Evolutionary conservation across 2,113 vertebrate genomes (phyloP), one percentile per base, ranked within the genome.

Genomic region (Girardinichthys multiradiatus): DNA sequence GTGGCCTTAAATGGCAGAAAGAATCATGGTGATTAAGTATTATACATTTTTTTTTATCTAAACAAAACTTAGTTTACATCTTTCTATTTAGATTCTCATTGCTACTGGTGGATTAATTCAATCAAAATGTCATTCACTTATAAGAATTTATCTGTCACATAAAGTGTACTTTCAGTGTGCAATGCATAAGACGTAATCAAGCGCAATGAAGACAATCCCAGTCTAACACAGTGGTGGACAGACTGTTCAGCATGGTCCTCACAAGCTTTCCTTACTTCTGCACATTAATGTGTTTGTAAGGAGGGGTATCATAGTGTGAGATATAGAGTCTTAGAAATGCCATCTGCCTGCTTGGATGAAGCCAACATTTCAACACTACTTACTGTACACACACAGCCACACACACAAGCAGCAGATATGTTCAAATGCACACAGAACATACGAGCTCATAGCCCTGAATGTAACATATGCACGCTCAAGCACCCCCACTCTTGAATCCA

Each of bases 81-180:
- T 61, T 68, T 65, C 83, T 81, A 76, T 82, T 81, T 78, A 51
- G 74, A 60, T 74, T 51, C 0, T 64, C 82, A 84, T 83, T 87
- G 57, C 83, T 84, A 30, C 1, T 58, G 2, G 77, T 28, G 26
- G 6, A 42, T 19, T 29, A 31, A 10, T 31, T 9, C 19, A 62
- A 33, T 33, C 59, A 19, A 35, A 39, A 24, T 39, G 12, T 10
- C 14, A 27, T 39, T 39, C 24, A 39, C 14, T 29, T 29, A 10
- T 17, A 29, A 29, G 29, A 17, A 54, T 54, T n/a, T 54, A 7
- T 54, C 19, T 10, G 6, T n/a, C 24, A 54, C 48, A 54, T 54
- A n/a, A 54, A 17, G 2, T 8, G 21, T 9, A 51, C 21, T 51
- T n/a, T 51, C 6, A 24, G 19, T 24, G 2, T 51, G 48, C 48